Percentiles rank a stretch among this genome's conserved stretches.
Conservation (phyloP, 2,113 vertebrate genomes). For the Aspiorhynchus laticeps region DNA sequence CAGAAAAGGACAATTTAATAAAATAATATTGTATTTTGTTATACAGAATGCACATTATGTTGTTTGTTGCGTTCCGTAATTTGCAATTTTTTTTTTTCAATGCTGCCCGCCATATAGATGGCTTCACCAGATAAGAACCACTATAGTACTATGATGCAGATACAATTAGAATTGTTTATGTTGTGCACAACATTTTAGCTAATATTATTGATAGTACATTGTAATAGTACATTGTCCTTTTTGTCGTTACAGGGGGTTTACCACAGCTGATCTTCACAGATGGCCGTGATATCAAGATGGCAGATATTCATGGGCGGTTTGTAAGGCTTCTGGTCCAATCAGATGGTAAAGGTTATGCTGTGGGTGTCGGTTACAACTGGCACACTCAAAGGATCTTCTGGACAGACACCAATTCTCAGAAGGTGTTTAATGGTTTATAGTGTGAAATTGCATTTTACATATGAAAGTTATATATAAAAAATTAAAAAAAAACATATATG, state of each 20-base stretch:
- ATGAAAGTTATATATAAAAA: neutral
- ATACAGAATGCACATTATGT: neutral
- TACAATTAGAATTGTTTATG: neutral
- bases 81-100: neutral
- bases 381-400: conserved; percentile 69
- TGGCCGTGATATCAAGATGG: conserved; percentile 73
- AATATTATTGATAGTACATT: no score
- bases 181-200: no score
- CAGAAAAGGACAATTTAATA: neutral
- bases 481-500: neutral
- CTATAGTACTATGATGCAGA: neutral
- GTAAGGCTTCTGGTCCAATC: conserved; percentile 67
- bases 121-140: neutral
- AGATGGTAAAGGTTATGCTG: conserved; percentile 68
- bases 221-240: neutral
- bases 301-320: conserved; percentile 73
- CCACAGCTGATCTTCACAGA: conserved; percentile 76
- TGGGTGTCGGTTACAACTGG: conserved; percentile 70
- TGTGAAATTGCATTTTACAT: neutral
- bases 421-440: conserved; percentile 60
- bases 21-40: neutral
- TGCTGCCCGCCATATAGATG: neutral
- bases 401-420: conserved; percentile 72
- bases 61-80: no score
- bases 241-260: conserved; percentile 62